Evolutionary conservation across 1,140 invertebrate species (phyloP), one percentile per base, ranked within the genome.

Genomic region (Semibalanus balanoides): DNA sequence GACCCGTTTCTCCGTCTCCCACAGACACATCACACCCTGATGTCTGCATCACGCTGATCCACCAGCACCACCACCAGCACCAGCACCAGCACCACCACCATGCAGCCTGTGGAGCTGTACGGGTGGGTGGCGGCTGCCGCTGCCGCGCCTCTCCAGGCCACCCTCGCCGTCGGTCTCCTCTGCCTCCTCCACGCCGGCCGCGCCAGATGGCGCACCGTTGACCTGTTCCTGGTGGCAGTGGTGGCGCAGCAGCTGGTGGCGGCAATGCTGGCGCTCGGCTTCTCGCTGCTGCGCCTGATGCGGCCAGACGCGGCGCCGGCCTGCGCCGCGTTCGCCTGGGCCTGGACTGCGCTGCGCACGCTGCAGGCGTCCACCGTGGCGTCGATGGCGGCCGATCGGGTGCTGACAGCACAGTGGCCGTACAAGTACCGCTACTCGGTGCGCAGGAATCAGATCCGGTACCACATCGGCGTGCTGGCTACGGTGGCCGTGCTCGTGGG

Each of bases 291-390:
- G 35, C 84, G 84, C 31, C 83, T 88, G 40, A 83, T 87, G 31
- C 83, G 83, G 43, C 85, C 85, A 0, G 77, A 79, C 22, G 77
- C 76, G 17, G 77, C 79, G 22, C 78, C 78, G 0, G 77, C 80
- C 7, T 88, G 87, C 79, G 82, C 83, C 29, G 80, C 82, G 27
- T 78, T 86, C 25, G 82, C 85, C 1, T 88, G 86, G 85, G 82
- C 84, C 17, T 83, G 85, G 75, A 85, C 85, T 30, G 84, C 86
- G 3, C 81, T 84, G 3, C 83, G 87, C 77, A 85, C 86, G 0
- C 86, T 87, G 72, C 86, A 88, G 79, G 85, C 87, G 0, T 84
- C 84, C 31, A 84, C 85, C 19, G 78, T 88, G n/a, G 82, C 85
- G 0, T 87, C 87, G 0, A 80, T 88, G 64, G 82, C 84, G 3